Evolutionary conservation across 2,888 invertebrate species (phyloP).

Genomic region (Drepanosiphum platanoidis): DNA sequence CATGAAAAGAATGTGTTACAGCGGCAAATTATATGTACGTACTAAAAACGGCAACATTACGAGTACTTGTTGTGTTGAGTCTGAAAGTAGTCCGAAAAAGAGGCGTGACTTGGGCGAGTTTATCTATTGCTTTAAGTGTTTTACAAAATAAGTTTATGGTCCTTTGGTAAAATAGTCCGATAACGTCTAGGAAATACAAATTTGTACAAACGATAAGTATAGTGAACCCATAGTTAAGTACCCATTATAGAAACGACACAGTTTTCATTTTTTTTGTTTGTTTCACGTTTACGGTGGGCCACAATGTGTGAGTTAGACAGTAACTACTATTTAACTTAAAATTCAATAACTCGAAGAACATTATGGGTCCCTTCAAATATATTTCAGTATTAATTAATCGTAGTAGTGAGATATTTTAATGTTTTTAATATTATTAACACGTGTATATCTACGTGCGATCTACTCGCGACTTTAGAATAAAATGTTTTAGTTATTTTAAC

Average conservation of each 20-base stretch:
- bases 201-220: background rate
- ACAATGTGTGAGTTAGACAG: too few relatives aligned
- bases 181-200: background rate
- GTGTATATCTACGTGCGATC: too few relatives aligned
- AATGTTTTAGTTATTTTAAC: too few relatives aligned
- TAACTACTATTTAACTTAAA: too few relatives aligned
- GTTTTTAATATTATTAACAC: too few relatives aligned
- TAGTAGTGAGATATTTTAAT: too few relatives aligned
- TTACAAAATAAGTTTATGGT: background rate
- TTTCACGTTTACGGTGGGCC: background rate
- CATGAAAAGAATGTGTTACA: too few relatives aligned
- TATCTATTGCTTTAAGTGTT: constrained; percentile 17
- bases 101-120: background rate
- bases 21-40: background rate
- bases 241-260: background rate
- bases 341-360: background rate
- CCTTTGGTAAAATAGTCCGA: background rate
- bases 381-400: background rate
- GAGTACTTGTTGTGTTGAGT: background rate
- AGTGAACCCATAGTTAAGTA: background rate
- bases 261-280: background rate
- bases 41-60: background rate
- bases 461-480: too few relatives aligned
- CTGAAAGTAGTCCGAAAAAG: constrained; percentile 6
- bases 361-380: background rate